Evolutionary conservation across 2,113 vertebrate species (phyloP), one percentile per base, ranked within the genome.

Genomic region (Lophotis ruficrista): DNA sequence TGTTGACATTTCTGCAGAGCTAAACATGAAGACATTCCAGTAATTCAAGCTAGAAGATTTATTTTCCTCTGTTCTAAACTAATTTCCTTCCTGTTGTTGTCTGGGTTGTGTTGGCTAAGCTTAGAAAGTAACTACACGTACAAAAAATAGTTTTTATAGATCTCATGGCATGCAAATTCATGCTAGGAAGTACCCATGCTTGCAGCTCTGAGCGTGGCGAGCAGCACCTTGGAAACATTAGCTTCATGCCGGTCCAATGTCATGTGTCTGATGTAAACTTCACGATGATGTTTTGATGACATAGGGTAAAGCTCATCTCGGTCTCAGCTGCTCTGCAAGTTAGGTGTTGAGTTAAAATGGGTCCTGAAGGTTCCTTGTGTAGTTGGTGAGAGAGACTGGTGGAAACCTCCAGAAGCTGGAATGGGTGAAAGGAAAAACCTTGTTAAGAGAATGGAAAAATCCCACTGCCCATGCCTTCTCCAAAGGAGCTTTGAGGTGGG

Each of bases 381-480:
- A 35, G 41, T 6, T 77, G 51, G 33, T 56, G 53, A 48, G 22
- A 73, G 6, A 51, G 11, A 0, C 60, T 73, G 73, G 20, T 31
- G 19, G 76, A 82, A 87, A 77, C 3, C 31, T 76, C 35, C 10
- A 69, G 57, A 90, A 77, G 37, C 18, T 57, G 53, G 57, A 83
- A 91, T 0, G 5, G 62, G 22, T 0, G 0, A 47, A 93, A 90
- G 53, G 50, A 62, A 85, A 89, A 83, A 13, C 23, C 28, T 81
- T 2, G 16, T 28, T 45, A 25, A n/a, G 64, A 50, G 71, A 88
- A 87, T 61, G 89, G 94, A 96, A 91, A 96, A 96, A 86, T 93
- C 75, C 75, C 65, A 48, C 66, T 65, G 66, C 65, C 37, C 79
- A 0, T 93, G 58, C n/a, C 38, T 89, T 84, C 60, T 92, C 81